Evolutionary conservation across 2,113 vertebrate species (phyloP).

Genomic region (Mormyrus lacerda): DNA sequence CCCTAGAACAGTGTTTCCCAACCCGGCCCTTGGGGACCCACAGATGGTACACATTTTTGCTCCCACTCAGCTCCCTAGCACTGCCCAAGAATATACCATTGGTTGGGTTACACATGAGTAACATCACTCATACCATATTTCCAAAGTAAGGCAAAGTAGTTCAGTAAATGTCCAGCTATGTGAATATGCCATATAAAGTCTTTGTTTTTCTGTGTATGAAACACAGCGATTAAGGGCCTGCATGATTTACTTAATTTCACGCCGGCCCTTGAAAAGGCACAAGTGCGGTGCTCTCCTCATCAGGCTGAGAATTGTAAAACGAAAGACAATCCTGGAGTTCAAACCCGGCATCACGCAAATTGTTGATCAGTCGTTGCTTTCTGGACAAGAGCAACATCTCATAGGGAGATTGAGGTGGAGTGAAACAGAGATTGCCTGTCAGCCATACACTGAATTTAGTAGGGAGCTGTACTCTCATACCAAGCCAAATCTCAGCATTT

Average conservation of each 20-base stretch:
- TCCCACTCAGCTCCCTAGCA: no score
- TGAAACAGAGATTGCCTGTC: background rate
- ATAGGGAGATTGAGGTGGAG: accelerated
- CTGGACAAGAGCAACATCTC: background rate
- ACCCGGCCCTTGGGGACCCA: no score
- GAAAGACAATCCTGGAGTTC: background rate
- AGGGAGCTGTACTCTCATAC: background rate
- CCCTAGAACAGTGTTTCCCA: no score
- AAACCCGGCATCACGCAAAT: background rate
- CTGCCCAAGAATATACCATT: no score
- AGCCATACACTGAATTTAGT: background rate
- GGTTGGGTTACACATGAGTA: background rate
- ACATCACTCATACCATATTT: background rate
- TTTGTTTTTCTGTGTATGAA: background rate
- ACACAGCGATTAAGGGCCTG: background rate
- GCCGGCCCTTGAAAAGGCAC: background rate
- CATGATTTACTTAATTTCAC: background rate
- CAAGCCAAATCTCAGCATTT: background rate
- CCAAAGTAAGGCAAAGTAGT: background rate
- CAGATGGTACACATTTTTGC: no score
- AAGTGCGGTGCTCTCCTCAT: background rate
- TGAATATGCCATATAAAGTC: background rate
- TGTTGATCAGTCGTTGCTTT: background rate
- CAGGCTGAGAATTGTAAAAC: background rate
- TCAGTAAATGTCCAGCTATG: background rate